phyloP scores from a whole-genome alignment of 1,140 invertebrate species.

The Tenebrio molitor region DNA sequence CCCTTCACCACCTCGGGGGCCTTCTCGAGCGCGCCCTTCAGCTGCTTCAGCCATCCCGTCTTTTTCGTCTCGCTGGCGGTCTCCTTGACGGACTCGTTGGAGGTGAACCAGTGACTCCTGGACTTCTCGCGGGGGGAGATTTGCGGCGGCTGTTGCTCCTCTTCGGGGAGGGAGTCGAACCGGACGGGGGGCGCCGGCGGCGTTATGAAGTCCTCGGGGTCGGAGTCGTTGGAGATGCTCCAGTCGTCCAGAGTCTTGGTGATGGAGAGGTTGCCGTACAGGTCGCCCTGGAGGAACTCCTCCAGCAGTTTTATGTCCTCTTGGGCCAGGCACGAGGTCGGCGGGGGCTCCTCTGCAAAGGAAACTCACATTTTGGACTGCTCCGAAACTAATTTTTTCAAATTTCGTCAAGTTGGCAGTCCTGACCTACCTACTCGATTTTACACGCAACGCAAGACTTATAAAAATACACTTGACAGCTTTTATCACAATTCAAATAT shows the following conservation, averaged over 20 bases:
- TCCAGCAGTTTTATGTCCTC: slow-evolving; percentile 60
- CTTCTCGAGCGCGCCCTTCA: slow-evolving; percentile 60
- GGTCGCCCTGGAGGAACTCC: slow-evolving; percentile 62
- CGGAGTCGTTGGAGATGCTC: slow-evolving; percentile 64
- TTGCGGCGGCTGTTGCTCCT: slow-evolving; percentile 45
- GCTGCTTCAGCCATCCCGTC: slow-evolving; percentile 60
- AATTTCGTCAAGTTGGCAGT: no score
- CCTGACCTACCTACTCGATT: no score
- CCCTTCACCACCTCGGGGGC: slow-evolving; percentile 61
- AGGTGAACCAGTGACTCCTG: slow-evolving; percentile 58
- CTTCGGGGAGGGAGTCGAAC: slow-evolving; percentile 66
- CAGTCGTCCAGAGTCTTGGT: slow-evolving; percentile 61
- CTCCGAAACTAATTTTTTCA: no score
- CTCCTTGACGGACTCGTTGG: slow-evolving; percentile 5
- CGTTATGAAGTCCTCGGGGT: slow-evolving; percentile 63
- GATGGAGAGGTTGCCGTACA: slow-evolving; percentile 61
- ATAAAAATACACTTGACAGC: no score
- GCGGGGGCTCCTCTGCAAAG: slow-evolving; percentile 14
- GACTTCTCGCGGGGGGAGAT: slow-evolving; percentile 42
- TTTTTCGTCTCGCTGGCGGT: slow-evolving; percentile 48
- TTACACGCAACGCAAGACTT: no score
- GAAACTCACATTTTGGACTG: neutral
- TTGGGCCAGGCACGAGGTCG: slow-evolving; percentile 9
- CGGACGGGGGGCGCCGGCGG: slow-evolving; percentile 69
- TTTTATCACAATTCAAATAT: no score